These are phyloP conservation scores for Drosophila paracracens DNA, from an alignment of 2,888 invertebrate species.

Conservation along the genomic window DNA sequence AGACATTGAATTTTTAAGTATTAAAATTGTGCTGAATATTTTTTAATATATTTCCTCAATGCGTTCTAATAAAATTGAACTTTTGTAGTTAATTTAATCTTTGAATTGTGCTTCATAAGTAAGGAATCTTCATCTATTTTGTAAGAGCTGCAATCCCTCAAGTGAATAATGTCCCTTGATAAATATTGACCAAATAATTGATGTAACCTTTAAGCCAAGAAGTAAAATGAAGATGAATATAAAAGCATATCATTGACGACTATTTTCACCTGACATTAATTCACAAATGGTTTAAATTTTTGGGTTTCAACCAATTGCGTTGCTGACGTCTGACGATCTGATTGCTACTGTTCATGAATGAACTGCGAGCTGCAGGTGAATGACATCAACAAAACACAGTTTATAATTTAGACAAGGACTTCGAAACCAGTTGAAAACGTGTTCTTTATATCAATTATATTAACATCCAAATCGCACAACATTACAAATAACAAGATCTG, in stretches of 20 bases:
- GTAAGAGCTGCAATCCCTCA: background rate
- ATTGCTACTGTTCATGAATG: background rate
- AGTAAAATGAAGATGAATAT: background rate
- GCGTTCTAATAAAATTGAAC: no score
- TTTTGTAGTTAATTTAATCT: no score
- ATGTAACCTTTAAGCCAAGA: background rate
- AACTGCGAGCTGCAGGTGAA: background rate
- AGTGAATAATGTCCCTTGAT: background rate
- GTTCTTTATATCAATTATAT: background rate
- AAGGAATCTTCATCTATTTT: rapidly evolving
- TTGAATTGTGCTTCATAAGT: no score
- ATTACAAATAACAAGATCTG: background rate
- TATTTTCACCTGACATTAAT: background rate
- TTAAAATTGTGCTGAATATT: no score
- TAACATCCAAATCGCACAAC: background rate
- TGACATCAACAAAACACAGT: background rate
- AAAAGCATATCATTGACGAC: no score
- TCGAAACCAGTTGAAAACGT: background rate
- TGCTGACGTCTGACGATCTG: background rate
- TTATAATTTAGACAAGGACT: background rate
- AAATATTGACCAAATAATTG: background rate
- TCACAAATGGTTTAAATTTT: background rate
- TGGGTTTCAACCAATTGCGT: background rate
- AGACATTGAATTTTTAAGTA: no score
- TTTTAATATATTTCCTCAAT: no score